These are phyloP conservation scores for Cheilinus undulatus DNA, from an alignment of 2,113 vertebrate species.

Conservation along the genomic window DNA sequence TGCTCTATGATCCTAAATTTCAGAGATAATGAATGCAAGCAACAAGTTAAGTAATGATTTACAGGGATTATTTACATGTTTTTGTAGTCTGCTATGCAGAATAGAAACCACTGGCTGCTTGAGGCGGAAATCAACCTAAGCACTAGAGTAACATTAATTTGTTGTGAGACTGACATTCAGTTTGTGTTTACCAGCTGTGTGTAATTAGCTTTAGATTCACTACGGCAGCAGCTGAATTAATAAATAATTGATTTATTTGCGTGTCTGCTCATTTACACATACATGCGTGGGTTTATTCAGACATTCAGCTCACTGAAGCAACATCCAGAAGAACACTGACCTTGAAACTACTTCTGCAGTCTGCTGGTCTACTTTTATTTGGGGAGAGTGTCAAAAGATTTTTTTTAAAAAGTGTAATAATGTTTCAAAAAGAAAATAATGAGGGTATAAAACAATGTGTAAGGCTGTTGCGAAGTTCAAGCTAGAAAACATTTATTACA, in stretches of 20 bases:
- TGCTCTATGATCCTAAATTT: neutral
- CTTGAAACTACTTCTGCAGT: neutral
- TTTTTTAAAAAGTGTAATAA: neutral
- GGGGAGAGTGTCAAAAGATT: too few relatives aligned
- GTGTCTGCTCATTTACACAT: slow-evolving; percentile 1
- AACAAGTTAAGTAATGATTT: neutral
- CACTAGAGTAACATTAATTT: slow-evolving; percentile 2
- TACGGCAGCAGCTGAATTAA: slow-evolving; percentile 16
- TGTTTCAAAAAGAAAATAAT: too few relatives aligned
- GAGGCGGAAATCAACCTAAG: neutral
- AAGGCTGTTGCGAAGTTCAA: too few relatives aligned
- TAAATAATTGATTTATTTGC: neutral
- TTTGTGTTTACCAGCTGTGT: slow-evolving; percentile 22
- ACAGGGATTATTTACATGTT: neutral
- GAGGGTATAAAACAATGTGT: too few relatives aligned
- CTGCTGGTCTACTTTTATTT: too few relatives aligned
- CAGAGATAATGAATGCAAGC: neutral
- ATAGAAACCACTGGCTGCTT: neutral
- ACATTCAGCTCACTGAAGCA: neutral
- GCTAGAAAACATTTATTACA: too few relatives aligned
- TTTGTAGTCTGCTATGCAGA: neutral
- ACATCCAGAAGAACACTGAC: neutral
- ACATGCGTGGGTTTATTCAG: neutral
- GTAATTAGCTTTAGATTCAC: slow-evolving; percentile 12
- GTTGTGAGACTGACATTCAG: neutral